Base-by-base conservation (phyloP, 2,888 invertebrate genomes). In the Cheilosia urbana region DNA sequence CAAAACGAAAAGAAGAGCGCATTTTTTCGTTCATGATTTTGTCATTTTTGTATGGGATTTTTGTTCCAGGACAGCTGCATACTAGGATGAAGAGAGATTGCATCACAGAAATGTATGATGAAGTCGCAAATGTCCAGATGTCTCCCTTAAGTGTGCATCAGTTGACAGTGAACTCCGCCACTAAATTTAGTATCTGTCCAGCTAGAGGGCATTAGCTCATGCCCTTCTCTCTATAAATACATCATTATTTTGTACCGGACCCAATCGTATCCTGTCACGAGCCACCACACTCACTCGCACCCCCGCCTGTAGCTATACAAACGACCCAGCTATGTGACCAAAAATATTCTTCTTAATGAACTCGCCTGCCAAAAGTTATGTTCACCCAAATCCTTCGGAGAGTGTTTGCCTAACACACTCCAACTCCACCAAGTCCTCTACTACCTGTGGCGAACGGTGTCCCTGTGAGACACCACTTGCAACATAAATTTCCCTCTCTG, bases 311-410 rank as follows among this genome's bases (percentile, higher is more conserved):
- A 13, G 2, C n/a, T n/a, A n/a, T n/a, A 30, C 27, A 57, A 21
- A 30, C 60, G 17, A 34, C 58, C 24, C 60, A 73, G 53, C 53
- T 68, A 72, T 66, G 69, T 76, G 81, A 76, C 82, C 83, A 65
- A 47, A 68, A 78, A 55, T 51, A 75, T 65, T 69, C 69, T 84
- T 7, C 37, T 68, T 85, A 85, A 80, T 85, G 84, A 85, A 85
- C 71, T 80, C 4, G 45, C 65, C 49, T 66, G 13, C 55, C 55
- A 76, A 84, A 84, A 85, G 55, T 84, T 84, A 27, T 66, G 37
- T 55, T 58, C 65, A n/a, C 30, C 49, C 3, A 72, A 85, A 85
- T 76, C 71, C 71, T 85, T 71, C 42, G 11, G 27, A 76, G 76
- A 85, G 77, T 65, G 47, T 71, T 76, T 76, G 63, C 42, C 17